Evolutionary conservation across 2,113 vertebrate species (phyloP).

Genomic region (Upupa epops): DNA sequence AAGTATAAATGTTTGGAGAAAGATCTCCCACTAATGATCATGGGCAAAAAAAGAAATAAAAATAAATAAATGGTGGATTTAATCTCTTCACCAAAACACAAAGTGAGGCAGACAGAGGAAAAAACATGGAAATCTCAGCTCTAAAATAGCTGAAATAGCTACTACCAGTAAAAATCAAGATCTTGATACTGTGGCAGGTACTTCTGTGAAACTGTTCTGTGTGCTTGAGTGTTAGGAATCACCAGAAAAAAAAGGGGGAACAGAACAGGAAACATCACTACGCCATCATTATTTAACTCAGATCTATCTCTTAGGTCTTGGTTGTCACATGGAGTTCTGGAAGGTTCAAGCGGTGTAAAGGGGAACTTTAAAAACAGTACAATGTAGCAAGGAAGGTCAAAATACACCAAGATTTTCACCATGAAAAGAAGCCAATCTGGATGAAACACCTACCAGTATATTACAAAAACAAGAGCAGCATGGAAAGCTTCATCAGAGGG

Average conservation of each 20-base stretch:
- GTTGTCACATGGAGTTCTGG: neutral
- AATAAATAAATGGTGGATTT: neutral
- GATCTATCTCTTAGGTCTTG: neutral
- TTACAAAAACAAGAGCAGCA: neutral
- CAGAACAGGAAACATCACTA: neutral
- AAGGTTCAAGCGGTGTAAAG: neutral
- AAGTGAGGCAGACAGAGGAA: neutral
- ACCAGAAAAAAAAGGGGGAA: neutral
- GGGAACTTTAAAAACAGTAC: neutral
- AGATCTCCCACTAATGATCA: neutral
- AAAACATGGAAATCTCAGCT: neutral
- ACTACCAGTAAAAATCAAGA: neutral
- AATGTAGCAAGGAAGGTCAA: neutral
- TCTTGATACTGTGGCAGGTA: neutral
- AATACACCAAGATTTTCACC: neutral
- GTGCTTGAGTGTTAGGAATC: neutral
- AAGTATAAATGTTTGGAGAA: neutral
- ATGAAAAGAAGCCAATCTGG: neutral
- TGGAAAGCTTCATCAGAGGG: neutral
- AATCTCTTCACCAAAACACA: neutral
- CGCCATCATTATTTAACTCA: neutral
- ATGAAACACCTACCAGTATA: neutral
- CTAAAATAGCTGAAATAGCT: neutral
- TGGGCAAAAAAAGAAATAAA: neutral
- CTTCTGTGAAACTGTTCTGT: neutral